A percentile compares a stretch with the other conserved stretches of the same genome.
These are phyloP conservation scores for Corythornis madagascariensis DNA, from an alignment of 2,113 vertebrate genomes.

Conservation along the genomic window DNA sequence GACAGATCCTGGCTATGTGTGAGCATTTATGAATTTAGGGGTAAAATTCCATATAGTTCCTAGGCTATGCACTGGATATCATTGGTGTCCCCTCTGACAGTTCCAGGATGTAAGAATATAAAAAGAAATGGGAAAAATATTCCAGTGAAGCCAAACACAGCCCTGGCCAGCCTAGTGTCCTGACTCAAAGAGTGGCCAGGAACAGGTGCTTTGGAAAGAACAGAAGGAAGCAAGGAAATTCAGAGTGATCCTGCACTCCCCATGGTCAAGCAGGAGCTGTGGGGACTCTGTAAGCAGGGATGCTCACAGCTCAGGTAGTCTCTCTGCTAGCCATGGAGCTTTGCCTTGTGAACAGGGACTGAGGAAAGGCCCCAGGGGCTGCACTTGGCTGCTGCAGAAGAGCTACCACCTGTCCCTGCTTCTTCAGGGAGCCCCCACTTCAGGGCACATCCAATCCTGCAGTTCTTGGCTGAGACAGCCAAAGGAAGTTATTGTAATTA, in stretches of 20 bases:
- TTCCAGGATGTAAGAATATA: background rate
- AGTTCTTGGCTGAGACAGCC: background rate
- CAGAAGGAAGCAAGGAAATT: background rate
- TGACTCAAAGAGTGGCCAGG: background rate
- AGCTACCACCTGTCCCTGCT: background rate
- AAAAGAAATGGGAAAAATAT: background rate
- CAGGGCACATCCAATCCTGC: background rate
- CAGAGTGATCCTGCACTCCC: background rate
- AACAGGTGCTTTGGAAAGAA: background rate
- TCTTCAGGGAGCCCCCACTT: conserved; percentile 3
- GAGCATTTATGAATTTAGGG: background rate
- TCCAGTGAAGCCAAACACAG: background rate
- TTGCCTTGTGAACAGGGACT: background rate
- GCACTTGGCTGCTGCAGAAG: background rate
- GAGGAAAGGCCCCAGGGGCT: background rate
- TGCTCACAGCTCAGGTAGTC: conserved; percentile 24
- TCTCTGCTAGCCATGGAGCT: background rate
- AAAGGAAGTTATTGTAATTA: conserved; percentile 22
- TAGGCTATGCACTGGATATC: background rate
- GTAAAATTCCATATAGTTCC: background rate
- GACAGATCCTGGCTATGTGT: background rate
- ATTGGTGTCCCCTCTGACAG: background rate
- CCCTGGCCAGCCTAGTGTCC: background rate
- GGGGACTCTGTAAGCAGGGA: background rate
- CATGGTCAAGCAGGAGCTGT: background rate